Conservation (phyloP, 2,113 vertebrate genomes). For the Amphilophus citrinellus region DNA sequence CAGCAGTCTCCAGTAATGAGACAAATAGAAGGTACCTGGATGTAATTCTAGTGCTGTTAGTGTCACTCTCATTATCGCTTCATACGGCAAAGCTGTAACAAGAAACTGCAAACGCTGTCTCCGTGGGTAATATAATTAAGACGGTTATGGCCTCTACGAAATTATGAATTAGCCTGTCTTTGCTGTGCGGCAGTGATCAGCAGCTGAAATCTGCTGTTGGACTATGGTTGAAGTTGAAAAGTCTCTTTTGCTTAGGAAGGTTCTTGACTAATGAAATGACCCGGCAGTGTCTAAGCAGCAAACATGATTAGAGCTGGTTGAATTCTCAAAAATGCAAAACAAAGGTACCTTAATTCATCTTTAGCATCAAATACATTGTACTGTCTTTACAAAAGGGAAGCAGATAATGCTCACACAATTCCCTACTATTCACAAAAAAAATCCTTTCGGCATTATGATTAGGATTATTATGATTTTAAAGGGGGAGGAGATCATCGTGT, state of each 20-base stretch:
- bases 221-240: background rate
- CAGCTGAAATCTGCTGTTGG: background rate
- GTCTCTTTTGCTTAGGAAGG: background rate
- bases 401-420: background rate
- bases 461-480: background rate
- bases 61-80: slow-evolving; percentile 2
- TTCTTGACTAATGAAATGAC: background rate
- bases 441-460: background rate
- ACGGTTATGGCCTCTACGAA: background rate
- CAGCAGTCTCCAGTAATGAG: background rate
- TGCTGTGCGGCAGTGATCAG: background rate
- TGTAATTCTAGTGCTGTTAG: slow-evolving; percentile 13
- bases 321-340: background rate
- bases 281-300: background rate
- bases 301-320: background rate
- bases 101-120: background rate
- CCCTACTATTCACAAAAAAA: background rate
- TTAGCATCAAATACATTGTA: background rate
- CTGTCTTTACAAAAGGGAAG: background rate
- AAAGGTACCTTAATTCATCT: background rate
- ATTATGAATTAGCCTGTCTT: background rate
- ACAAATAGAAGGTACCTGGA: slow-evolving; percentile 4
- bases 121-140: background rate
- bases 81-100: background rate
- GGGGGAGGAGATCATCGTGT: too few species aligned